Base-by-base conservation (phyloP, 2,113 vertebrate species). In the Seriola rivoliana region DNA sequence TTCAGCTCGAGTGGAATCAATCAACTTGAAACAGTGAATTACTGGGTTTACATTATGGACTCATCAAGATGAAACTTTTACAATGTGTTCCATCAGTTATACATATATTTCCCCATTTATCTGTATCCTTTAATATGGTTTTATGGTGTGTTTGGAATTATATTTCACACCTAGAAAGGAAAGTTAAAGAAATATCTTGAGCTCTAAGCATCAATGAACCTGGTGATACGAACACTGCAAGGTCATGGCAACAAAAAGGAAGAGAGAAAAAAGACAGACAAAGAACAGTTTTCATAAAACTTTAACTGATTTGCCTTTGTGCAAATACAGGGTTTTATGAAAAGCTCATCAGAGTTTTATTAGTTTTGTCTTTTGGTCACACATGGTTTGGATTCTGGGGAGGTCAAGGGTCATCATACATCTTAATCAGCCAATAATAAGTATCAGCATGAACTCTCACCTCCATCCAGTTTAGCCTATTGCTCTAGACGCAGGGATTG, bases 371-470 rank as follows among this genome's bases (percentile, higher is more conserved):
- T 90, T 83, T 75, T 64, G 71, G 84, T 72, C 91, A 89, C 94
- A 94, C 68, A 46, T 94, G 94, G 88, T 94, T 93, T 82, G 23
- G 76, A 93, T 95, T 92, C 80, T 67, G 78, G 11, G 29, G 79
- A 75, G 82, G 87, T 90, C 88, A 82, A 46, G 58, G 88, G 88
- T 93, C 94, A 91, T 85, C 89, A 67, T 91, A 81, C 62, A 68
- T 91, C 88, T 92, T 89, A 92, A 92, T 91, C 75, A 90, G 58
- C 78, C 81, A 83, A 90, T 90, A 93, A 93, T 87, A 89, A 91
- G 91, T 85, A 78, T 87, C 82, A 82, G 81, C 84, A 68, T 93
- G 86, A 93, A 88, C 92, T 88, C 85, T 92, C 67, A 87, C 89
- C 83, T 87, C 55, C 52, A 32, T 80, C 42, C 48, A 81, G 69